phyloP scores from a whole-genome alignment of 1,140 invertebrate genomes.

The Drosophila sucinea region DNA sequence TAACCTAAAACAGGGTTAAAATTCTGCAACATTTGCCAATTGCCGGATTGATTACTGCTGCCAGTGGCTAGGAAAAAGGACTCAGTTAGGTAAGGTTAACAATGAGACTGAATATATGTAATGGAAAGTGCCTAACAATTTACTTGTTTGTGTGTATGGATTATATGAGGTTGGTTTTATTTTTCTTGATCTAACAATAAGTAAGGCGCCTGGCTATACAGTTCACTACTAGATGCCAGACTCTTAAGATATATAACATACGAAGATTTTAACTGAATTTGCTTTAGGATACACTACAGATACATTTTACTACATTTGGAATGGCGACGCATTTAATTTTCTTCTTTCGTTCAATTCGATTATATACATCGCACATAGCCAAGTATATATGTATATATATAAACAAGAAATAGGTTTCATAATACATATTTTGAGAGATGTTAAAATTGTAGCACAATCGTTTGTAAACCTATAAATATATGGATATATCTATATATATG shows the following conservation, averaged over 20 bases:
- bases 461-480: not conserved
- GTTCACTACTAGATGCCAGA: not conserved
- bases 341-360: not conserved
- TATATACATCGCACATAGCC: conserved; percentile 9
- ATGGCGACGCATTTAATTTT: not conserved
- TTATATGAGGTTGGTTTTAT: not conserved
- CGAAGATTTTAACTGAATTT: conserved; percentile 34
- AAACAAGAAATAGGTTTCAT: conserved; percentile 41
- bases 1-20: not conserved
- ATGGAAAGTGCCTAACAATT: conserved; percentile 13
- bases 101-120: not conserved
- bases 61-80: not conserved
- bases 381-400: conserved; percentile 31
- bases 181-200: conserved; percentile 3
- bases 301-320: conserved; percentile 41
- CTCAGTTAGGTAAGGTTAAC: not conserved
- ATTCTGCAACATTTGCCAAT: not conserved
- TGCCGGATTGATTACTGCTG: not conserved
- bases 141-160: not conserved
- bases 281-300: conserved; percentile 26
- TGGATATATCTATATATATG: conserved; percentile 2
- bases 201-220: not conserved
- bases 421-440: conserved; percentile 27
- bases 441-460: conserved; percentile 13
- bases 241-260: conserved; percentile 21